These are phyloP conservation scores for Caretta caretta DNA, from an alignment of 2,113 vertebrate genomes.

Conservation along the genomic window DNA sequence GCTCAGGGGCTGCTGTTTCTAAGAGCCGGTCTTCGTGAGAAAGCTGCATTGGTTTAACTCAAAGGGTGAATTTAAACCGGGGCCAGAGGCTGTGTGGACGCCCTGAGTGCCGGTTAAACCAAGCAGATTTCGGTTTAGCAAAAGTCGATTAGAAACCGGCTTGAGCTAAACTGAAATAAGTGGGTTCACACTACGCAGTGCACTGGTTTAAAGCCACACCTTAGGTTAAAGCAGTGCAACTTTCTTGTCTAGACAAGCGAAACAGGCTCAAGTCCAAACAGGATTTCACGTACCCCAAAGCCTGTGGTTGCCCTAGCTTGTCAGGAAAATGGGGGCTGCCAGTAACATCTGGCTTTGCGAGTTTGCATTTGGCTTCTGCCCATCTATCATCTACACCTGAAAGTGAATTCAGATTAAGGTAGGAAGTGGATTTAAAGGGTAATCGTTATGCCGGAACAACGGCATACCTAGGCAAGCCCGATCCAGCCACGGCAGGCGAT, in stretches of 20 bases:
- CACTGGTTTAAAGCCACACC: neutral
- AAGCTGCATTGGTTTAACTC: neutral
- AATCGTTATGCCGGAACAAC: neutral
- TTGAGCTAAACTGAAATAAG: neutral
- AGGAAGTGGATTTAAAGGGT: neutral
- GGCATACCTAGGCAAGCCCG: neutral
- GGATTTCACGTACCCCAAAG: neutral
- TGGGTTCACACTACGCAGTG: neutral
- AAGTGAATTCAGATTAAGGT: neutral
- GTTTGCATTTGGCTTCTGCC: no score
- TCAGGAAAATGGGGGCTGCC: neutral
- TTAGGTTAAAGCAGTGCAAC: neutral
- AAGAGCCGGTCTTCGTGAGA: neutral
- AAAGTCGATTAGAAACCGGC: neutral
- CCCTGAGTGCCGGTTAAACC: neutral
- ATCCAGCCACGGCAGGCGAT: accelerated
- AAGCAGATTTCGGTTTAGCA: neutral
- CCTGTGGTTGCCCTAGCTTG: neutral
- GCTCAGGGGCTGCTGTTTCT: no score
- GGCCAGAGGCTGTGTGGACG: neutral
- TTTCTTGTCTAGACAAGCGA: neutral
- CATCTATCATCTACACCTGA: neutral
- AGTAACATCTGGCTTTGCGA: neutral
- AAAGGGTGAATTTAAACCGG: neutral
- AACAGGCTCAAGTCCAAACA: neutral